A percentile compares a stretch with the other conserved stretches of the same genome.
Conservation (phyloP, 2,888 invertebrate species). For the Eristalis tenax region DNA sequence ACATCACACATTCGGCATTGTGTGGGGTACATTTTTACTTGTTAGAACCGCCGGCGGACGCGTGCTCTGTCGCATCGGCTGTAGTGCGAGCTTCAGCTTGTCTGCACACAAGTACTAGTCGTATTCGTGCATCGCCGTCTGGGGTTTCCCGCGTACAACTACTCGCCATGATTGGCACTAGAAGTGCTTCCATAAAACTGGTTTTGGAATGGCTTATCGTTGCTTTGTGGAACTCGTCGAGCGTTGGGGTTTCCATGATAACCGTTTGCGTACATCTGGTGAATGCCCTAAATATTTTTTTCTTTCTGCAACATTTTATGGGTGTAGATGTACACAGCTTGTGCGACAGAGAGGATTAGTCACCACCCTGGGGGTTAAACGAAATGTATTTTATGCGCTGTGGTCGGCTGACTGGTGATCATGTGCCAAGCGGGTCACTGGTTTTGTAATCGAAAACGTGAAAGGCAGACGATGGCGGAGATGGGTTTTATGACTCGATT, state of each 20-base stretch:
- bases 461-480: neutral
- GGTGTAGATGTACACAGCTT: neutral
- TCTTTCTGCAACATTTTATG: neutral
- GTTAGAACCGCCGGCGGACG: neutral
- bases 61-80: constrained; percentile 2
- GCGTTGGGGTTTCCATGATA: constrained; percentile 6
- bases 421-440: neutral
- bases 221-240: constrained; percentile 8
- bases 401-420: constrained; percentile 21
- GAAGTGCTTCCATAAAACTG: constrained; percentile 6
- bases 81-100: neutral
- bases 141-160: constrained; percentile 31
- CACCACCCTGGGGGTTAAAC: neutral
- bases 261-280: neutral
- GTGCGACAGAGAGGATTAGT: neutral
- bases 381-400: neutral
- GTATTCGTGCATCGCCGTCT: neutral
- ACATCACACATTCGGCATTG: neutral
- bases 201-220: constrained; percentile 13
- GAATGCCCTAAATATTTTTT: neutral
- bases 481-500: neutral
- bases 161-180: neutral
- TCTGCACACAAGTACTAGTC: neutral
- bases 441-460: neutral
- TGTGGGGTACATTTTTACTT: neutral